These are phyloP conservation scores for Cepaea nemoralis DNA, from an alignment of 1,140 invertebrate species.

Conservation along the genomic window DNA sequence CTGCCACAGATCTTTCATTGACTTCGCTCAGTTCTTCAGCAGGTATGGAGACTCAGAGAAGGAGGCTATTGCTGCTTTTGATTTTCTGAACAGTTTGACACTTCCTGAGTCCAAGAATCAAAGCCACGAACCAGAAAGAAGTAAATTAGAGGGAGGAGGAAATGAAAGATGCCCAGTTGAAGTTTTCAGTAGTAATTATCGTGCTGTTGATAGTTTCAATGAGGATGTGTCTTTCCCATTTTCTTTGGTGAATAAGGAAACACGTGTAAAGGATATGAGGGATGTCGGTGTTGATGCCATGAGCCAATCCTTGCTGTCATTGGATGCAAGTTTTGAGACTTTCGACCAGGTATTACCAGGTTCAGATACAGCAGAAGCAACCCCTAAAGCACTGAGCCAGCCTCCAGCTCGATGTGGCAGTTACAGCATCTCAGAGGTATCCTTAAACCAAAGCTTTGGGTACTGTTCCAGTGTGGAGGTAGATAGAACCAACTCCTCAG, in stretches of 20 bases:
- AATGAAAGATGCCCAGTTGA: slow-evolving; percentile 23
- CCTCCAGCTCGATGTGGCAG: not conserved
- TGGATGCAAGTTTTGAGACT: slow-evolving; percentile 24
- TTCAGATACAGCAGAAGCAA: not conserved
- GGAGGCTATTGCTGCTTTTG: slow-evolving; percentile 62
- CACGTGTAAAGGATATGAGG: not conserved
- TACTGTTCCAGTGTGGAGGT: not conserved
- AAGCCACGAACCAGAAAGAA: not conserved
- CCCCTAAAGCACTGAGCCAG: not conserved
- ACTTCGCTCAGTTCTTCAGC: slow-evolving; percentile 56
- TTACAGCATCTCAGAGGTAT: not conserved
- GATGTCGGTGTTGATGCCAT: slow-evolving; percentile 33
- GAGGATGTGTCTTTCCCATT: not conserved
- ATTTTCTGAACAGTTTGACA: slow-evolving; percentile 59
- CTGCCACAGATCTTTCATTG: slow-evolving; percentile 43
- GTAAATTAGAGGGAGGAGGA: not conserved
- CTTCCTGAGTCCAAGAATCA: not conserved
- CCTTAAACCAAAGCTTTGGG: not conserved
- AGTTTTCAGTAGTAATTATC: not conserved
- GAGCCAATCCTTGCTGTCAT: slow-evolving; percentile 19
- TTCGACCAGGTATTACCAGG: slow-evolving; percentile 5
- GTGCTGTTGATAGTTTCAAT: not conserved
- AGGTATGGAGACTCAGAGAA: slow-evolving; percentile 58
- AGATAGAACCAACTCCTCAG: not conserved
- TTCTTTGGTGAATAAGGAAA: not conserved